Evolutionary conservation across 2,113 vertebrate species (phyloP), one percentile per base, ranked within the genome.

Genomic region (Poecilia latipinna): DNA sequence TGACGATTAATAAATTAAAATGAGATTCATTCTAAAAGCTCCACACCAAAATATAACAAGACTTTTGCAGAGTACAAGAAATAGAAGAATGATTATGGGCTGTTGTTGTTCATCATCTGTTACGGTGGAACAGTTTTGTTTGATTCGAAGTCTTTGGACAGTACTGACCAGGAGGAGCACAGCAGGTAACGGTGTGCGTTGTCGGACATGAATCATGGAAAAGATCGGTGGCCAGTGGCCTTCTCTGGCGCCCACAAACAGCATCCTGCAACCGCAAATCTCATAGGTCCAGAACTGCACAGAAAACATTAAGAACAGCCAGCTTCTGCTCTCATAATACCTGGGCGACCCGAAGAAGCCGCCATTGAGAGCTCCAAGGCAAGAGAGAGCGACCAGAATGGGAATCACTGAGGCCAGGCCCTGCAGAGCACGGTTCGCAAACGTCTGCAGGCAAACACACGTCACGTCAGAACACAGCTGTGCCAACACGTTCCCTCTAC

Each of bases 121-220:
- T 15, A 15, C 13, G 39, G 4, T 42, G 12, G 12, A 42, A 15
- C 12, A 42, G 39, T 42, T 42, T 4, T 15, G 12, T 42, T 15
- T 42, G 39, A 42, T 42, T 42, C 3, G 4, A 4, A 13, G 12
- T 42, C 12, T 42, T 42, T 42, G 39, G 39, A 42, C 12, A 15
- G 12, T 42, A 61, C 54, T 57, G 95, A 99, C 98, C 97, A 98
- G 92, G 73, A 99, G 90, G 83, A 99, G 93, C 84, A 99, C 95
- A 82, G 97, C 98, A 91, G 98, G 98, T 81, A 98, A 85, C 83
- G 98, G 98, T 74, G 98, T 99, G 48, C 95, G 95, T 94, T 96
- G 96, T 86, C 92, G 96, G 90, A 99, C 94, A 85, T 99, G 97
- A 91, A 99, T 99, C 98, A 99, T 99, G 89, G 97, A 98, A 78